Evolutionary conservation across 30 jellyfish, hydroid and myxozoan genomes (phyloP).

Genomic region (Euphysa ruthae): DNA sequence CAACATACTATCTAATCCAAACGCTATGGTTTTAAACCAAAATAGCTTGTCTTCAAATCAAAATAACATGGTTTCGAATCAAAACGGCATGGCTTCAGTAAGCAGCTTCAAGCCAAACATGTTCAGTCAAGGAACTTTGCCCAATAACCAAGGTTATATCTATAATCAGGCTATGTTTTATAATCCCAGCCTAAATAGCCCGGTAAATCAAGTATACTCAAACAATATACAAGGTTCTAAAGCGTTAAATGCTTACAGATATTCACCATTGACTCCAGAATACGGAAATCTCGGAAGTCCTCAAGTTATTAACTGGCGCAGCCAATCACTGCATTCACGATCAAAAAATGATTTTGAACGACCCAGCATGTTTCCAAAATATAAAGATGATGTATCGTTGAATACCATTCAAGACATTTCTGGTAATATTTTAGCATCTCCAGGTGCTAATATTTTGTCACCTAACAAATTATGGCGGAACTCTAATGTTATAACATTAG

Average conservation of each 20-base stretch:
- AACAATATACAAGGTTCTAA: not conserved
- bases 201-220: not conserved
- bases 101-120: too few species aligned
- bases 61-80: too few species aligned
- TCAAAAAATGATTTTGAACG: not conserved
- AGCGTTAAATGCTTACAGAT: too few species aligned
- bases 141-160: not conserved
- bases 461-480: slow-evolving; percentile 17
- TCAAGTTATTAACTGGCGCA: slow-evolving; percentile 8
- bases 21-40: too few species aligned
- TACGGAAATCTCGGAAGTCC: slow-evolving; percentile 29
- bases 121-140: too few species aligned
- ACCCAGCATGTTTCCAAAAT: not conserved
- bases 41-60: too few species aligned
- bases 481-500: slow-evolving; percentile 4
- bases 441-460: not conserved
- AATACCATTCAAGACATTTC: slow-evolving; percentile 8
- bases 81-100: too few species aligned
- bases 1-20: too few species aligned
- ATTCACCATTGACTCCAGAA: not conserved
- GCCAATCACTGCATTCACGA: slow-evolving; percentile 1
- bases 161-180: not conserved
- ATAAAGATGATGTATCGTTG: slow-evolving; percentile 9
- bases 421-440: not conserved
- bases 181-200: not conserved